Base-by-base conservation (phyloP, 2,113 vertebrate species). In the Meleagris gallopavo region DNA sequence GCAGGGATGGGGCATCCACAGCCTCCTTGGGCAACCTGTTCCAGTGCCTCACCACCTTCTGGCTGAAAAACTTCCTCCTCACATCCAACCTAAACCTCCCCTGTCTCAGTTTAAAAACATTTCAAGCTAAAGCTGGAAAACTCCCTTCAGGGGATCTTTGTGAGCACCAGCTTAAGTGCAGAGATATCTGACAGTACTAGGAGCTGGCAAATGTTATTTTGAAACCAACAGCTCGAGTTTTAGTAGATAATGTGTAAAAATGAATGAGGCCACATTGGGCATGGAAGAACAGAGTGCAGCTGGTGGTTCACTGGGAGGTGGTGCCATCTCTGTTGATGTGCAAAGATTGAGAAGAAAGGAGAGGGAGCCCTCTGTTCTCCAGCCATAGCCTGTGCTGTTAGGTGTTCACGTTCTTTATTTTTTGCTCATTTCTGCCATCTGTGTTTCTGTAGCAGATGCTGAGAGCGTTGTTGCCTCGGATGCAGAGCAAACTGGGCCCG, bases 381-480 rank as follows among this genome's bases (percentile, higher is more conserved):
- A 8, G 34, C 9, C 15, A 0, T 3, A 6, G 3, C 1, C 2
- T 61, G 4, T 15, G 2, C 7, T 22, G 6, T 13, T 3, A 5
- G 52, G 15, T 9, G 6, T 9, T 62, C 2, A 2, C 7, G 1
- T 3, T 14, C 4, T 6, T 11, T 1, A 1, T 3, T 9, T 6
- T 32, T 9, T 20, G 22, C 15, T 83, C 55, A 32, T n/a, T 12
- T 21, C 22, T 57, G 38, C 22, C 82, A 6, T 12, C 21, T 13
- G 10, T 84, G 41, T 69, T 48, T 50, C 80, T 1, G 58, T 24
- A 8, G 36, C 95, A 84, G 94, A 58, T 21, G 50, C 83, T 3
- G 67, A 9, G 1, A 17, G 41, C 6, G 79, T 38, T 30, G 84
- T 79, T 15, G 8, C 43, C 10, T 13, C 11, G 2, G 93, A 48